Evolutionary conservation across 2,888 invertebrate species (phyloP), one percentile per base, ranked within the genome.

Genomic region (Matsumyia berberina): DNA sequence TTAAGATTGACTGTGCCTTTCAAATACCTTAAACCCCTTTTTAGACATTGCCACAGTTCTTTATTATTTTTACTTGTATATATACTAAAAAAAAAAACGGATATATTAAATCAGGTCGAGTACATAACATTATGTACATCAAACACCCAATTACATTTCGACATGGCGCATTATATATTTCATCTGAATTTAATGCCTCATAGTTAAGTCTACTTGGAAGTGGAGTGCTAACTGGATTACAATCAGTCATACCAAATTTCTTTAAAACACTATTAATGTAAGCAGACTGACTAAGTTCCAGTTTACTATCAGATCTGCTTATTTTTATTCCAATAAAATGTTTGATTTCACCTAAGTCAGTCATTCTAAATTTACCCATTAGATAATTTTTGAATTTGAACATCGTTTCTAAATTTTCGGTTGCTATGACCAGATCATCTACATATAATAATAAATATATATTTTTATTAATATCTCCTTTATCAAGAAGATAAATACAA

Each of bases 151-250:
- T 66, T 4, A 66, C 2, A 37, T 49, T 66, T 0, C 42, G 24
- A 35, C 46, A 70, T 1, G 58, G 49, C 0, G 87, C 87, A 82
- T 87, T 70, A 86, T 53, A 87, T 42, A 7, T 15, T 60, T 87
- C 74, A 53, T 87, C 86, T 19, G 86, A 86, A 85, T 88, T 87
- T 66, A 88, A 83, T 11, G 86, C 86, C 15, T 51, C 46, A 69
- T 86, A 87, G 69, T 88, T 64, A 57, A 88, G 35, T 82, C 86
- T 88, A 53, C 60, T 74, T 53, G 79, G 66, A 31, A 88, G 77
- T 35, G 88, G 88, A 9, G 87, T 88, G 67, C 31, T 60, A 12
- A 79, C 57, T 11, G 57, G 24, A 1, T 57, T 46, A 33, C 69
- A 57, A n/a, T 67, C 42, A 42, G 6, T 3, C 51, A 53, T 67